Percentiles rank a stretch among this genome's conserved stretches.
These are phyloP conservation scores for Phalangium opilio DNA, from an alignment of 2,888 invertebrate genomes.

Conservation along the genomic window DNA sequence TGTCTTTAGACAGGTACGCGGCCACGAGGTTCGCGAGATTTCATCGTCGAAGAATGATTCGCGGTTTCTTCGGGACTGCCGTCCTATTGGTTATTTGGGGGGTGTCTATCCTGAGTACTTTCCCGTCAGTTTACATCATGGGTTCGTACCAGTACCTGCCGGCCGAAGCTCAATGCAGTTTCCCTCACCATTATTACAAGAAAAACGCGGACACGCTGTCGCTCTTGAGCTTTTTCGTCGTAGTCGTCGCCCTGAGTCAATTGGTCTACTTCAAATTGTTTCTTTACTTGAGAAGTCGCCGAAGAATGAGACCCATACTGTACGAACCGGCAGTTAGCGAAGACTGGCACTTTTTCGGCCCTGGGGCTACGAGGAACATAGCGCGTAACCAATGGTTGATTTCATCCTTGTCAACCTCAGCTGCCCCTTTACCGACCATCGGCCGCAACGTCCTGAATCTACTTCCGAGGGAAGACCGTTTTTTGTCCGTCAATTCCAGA, in stretches of 20 bases:
- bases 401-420: conserved; percentile 7
- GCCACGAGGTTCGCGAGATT: conserved; percentile 10
- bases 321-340: conserved; percentile 16
- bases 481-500: conserved; percentile 2
- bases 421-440: conserved; percentile 11
- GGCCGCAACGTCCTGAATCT: conserved; percentile 8
- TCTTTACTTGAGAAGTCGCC: conserved; percentile 8
- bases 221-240: conserved; percentile 3
- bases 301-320: conserved; percentile 14
- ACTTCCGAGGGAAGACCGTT: conserved; percentile 10
- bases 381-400: conserved; percentile 13
- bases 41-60: conserved; percentile 9
- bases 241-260: conserved; percentile 9
- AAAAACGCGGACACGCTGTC: conserved; percentile 3
- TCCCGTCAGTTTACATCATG: conserved; percentile 8
- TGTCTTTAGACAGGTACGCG: conserved; percentile 13
- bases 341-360: conserved; percentile 14
- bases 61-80: conserved; percentile 6
- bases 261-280: conserved; percentile 9
- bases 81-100: conserved; percentile 7
- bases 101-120: conserved; percentile 7
- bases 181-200: conserved; percentile 8
- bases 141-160: not conserved
- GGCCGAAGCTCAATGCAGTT: conserved; percentile 10
- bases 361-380: not conserved